Evolutionary conservation across 2,797 vertebrate species (phyloP).

Genomic region (Sardinella longiceps): DNA sequence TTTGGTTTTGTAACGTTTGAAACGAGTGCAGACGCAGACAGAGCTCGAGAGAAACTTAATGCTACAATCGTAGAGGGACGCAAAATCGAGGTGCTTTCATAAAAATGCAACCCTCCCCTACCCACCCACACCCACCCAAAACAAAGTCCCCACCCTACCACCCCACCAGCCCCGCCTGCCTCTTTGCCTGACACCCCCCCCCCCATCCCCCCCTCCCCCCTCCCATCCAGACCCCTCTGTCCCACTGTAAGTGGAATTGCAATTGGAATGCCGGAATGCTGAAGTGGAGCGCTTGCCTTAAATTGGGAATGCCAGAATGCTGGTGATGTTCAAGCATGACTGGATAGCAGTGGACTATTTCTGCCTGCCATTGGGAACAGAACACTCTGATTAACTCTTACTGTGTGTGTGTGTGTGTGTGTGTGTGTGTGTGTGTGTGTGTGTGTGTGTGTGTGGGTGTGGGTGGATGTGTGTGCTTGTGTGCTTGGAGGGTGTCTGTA

Average conservation of each 20-base stretch:
- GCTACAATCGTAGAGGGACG: too few species aligned
- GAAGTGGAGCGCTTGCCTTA: background rate
- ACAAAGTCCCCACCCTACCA: conserved; percentile 35
- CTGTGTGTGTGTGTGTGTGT: background rate
- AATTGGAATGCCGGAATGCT: background rate
- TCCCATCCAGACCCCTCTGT: too few species aligned
- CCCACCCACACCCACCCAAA: conserved; percentile 31
- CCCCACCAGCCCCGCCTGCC: background rate
- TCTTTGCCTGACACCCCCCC: conserved; percentile 39
- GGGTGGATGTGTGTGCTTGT: background rate
- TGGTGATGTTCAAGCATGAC: background rate
- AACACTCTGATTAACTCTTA: too few species aligned
- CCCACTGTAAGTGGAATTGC: conserved; percentile 50
- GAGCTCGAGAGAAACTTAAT: too few species aligned
- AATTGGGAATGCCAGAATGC: background rate
- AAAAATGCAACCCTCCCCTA: conserved; percentile 54
- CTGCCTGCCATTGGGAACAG: background rate
- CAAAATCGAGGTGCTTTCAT: too few species aligned
- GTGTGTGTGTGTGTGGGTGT: background rate
- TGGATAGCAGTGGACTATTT: background rate
- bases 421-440: background rate
- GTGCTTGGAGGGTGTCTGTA: too few species aligned
- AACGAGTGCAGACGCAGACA: too few species aligned
- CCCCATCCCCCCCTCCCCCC: conserved; percentile 64
- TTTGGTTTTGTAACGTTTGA: too few species aligned